Evolutionary conservation across 2,113 vertebrate species (phyloP), one percentile per base, ranked within the genome.

Genomic region (Bungarus multicinctus): DNA sequence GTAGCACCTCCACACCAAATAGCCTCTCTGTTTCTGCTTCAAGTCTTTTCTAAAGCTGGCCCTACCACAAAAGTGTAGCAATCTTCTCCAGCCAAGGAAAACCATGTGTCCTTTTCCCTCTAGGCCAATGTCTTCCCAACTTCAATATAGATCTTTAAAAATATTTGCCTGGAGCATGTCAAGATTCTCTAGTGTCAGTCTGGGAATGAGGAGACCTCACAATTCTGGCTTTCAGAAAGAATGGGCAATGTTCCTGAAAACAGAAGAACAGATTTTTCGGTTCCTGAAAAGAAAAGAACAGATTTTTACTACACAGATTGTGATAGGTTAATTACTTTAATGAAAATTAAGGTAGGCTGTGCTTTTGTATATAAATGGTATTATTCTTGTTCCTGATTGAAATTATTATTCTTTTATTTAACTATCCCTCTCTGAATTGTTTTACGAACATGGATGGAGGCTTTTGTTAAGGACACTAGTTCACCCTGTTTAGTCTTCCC

Each of bases 201-300:
- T 43, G 74, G 34, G 20, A 81, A 22, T 81, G 34, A 81, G 1
- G 69, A 81, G 4, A 3, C 52, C 85, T 87, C 85, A 10, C 2
- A 85, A n/a, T 14, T 47, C 14, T 47, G 58, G 45, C 4, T 94
- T 91, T 94, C 88, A 57, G 47, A 54, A 91, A 11, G 0, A 43
- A 93, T n/a, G 39, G 87, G 88, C 60, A 7, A 60, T 12, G 0
- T 87, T 96, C 93, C 96, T 96, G 92, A 91, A 95, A 93, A 47
- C 5, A 96, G 57, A 43, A 90, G 55, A 95, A 81, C n/a, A 87
- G 30, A 64, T n/a, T n/a, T 64, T n/a, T 64, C 30, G 4, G 0
- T 87, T 96, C 91, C 96, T 96, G 93, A 92, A 96, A 93, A 47
- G 8, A 95, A 81, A 34, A 91, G 47, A 95, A 64, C 52, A 87